Evolutionary conservation across 2,888 invertebrate genomes (phyloP), one percentile per base, ranked within the genome.

Genomic region (Brachylomia viminalis): DNA sequence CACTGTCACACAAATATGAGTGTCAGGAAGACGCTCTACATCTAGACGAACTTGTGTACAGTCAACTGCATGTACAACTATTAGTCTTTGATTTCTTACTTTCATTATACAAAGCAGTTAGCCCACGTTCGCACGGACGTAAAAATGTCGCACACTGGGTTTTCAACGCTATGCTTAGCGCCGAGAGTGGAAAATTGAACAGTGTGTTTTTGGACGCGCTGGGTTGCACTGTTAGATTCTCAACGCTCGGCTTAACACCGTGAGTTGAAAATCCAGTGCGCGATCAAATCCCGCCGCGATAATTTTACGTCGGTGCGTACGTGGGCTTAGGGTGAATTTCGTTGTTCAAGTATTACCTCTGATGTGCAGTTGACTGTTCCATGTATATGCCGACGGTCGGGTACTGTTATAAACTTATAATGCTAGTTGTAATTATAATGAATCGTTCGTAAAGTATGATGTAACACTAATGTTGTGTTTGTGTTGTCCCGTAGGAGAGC

Each of bases 401-500:
- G 49, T 80, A 64, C 23, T 64, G 6, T 17, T 30, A 6, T n/a
- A 58, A 27, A 56, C 15, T 7, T 56, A 15, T 49, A 30, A 45
- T 54, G 13, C 27, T 82, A 75, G 42, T 56, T 62, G 15, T 82
- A 56, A 59, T 56, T 68, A 30, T 76, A 80, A 62, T 82, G 42
- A 56, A 64, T 52, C 49, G 74, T 74, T 58, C 30, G 64, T 75
- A 27, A 65, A 72, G 67, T 75, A 77, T 78, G 76, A 83, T 88
- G 56, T 78, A 74, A 85, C 82, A 88, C 87, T 91, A 92, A 95
- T 95, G 92, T 91, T 71, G 87, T 94, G 92, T 96, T 95, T 97
- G 94, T 96, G 95, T 97, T 96, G 94, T 96, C 95, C 94, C 93
- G 97, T 97, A 97, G 97, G 97, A 97, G 96, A 97, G 97, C 97